Conservation (phyloP, 1,140 invertebrate species). For the Anoplophora glabripennis region DNA sequence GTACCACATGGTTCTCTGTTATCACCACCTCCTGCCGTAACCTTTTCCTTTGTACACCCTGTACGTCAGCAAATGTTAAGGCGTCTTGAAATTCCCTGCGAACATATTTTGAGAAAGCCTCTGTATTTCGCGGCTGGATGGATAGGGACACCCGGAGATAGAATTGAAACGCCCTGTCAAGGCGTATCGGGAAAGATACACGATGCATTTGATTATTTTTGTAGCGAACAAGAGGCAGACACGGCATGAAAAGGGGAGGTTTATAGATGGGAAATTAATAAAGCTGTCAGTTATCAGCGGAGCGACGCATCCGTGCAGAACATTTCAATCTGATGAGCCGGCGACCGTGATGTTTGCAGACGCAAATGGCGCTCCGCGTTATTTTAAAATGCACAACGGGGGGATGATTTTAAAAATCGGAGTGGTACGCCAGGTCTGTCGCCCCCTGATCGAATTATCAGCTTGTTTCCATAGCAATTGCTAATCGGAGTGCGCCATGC, state of each 20-base stretch:
- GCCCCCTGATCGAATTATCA: constrained; percentile 55
- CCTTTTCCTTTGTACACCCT: too few species aligned
- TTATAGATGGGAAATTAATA: constrained; percentile 64
- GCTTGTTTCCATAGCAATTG: constrained; percentile 61
- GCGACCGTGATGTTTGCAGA: constrained; percentile 31
- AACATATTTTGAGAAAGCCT: too few species aligned
- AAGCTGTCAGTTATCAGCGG: constrained; percentile 66
- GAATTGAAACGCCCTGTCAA: constrained; percentile 35
- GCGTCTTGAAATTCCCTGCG: too few species aligned
- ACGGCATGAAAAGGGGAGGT: constrained; percentile 40
- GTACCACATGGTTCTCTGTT: too few species aligned
- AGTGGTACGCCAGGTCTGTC: constrained; percentile 17
- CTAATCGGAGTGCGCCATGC: constrained; percentile 55
- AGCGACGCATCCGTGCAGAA: constrained; percentile 35
- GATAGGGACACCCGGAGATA: neutral
- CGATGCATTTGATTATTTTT: constrained; percentile 24
- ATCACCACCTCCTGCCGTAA: too few species aligned
- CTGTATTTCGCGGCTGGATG: too few species aligned
- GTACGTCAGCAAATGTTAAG: too few species aligned
- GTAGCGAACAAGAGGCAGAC: constrained; percentile 35
- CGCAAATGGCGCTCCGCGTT: constrained; percentile 32
- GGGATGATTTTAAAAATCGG: constrained; percentile 25
- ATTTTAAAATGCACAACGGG: constrained; percentile 33
- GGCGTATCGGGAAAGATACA: constrained; percentile 19
- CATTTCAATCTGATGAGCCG: constrained; percentile 38